phyloP scores from a whole-genome alignment of 2,888 invertebrate genomes.

The Metalampra italica region DNA sequence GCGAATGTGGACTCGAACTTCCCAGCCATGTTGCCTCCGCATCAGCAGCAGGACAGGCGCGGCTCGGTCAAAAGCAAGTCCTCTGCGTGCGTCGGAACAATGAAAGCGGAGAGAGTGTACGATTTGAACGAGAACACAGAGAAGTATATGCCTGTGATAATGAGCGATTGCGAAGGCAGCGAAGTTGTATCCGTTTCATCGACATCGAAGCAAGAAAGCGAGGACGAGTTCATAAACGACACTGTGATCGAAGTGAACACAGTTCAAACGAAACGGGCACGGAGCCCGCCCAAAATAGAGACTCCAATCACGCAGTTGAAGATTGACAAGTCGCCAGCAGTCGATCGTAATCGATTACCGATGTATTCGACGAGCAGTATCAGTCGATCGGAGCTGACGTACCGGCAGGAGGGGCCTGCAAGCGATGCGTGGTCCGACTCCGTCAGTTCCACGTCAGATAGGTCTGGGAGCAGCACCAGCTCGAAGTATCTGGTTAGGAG shows the following conservation, averaged over 20 bases:
- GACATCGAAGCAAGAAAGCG: constrained; percentile 22
- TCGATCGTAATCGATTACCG: constrained; percentile 14
- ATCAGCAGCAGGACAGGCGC: constrained; percentile 17
- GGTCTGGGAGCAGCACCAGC: constrained; percentile 37
- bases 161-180: constrained; percentile 42
- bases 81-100: constrained; percentile 35
- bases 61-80: constrained; percentile 28
- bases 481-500: constrained; percentile 43
- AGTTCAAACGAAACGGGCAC: constrained; percentile 16
- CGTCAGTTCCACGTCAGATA: constrained; percentile 33
- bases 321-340: constrained; percentile 25
- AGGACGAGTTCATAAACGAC: constrained; percentile 15
- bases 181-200: constrained; percentile 12
- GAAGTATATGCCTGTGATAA: constrained; percentile 51
- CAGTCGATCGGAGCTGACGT: constrained; percentile 39
- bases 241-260: constrained; percentile 15
- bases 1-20: constrained; percentile 39
- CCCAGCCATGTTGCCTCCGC: constrained; percentile 37
- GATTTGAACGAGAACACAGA: constrained; percentile 63
- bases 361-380: constrained; percentile 39
- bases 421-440: constrained; percentile 46
- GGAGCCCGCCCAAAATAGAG: constrained; percentile 57
- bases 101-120: constrained; percentile 50
- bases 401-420: constrained; percentile 25
- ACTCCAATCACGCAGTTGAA: constrained; percentile 54